Base-by-base conservation (phyloP, 2,113 vertebrate genomes). In the Setophaga coronata region DNA sequence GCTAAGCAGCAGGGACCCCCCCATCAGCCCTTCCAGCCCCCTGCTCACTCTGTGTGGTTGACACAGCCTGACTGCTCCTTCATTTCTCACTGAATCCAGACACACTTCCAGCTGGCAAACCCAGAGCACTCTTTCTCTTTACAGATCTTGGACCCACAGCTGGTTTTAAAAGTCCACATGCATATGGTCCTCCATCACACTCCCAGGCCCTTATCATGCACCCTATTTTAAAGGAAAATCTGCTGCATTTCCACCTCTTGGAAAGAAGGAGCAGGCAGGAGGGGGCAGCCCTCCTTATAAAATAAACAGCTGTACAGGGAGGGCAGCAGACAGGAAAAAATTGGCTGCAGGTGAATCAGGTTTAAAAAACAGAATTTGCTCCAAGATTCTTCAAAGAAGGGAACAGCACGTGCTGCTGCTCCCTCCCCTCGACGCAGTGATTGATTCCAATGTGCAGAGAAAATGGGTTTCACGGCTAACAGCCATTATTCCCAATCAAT, bases 401-500 rank as follows among this genome's bases (percentile, higher is more conserved):
- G 40, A 83, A 36, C 8, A 20, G 62, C 81, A 81, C 10, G 6
- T 57, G 71, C 29, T 53, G 62, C 66, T 0, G 0, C 9, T 76
- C 54, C 45, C 67, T 92, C 64, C 54, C 24, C 80, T 86, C 13
- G 1, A 29, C 2, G 23, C 7, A 33, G 72, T 26, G 50, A 95
- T 93, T 96, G 89, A 94, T 90, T 90, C 66, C 71, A 56, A 3
- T 18, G 53, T 3, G 18, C 70, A 2, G 45, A 83, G 81, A 80
- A 95, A 88, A 95, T 64, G 86, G 85, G 70, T 80, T 94, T 93
- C 67, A 65, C 20, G 1, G 86, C 76, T 79, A 82, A 82, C 48
- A 85, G 85, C 54, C 88, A 88, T 94, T 94, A 86, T 61, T 92
- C 47, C 91, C 53, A 36, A 94, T 88, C 76, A 83, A 83, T 89